These are phyloP conservation scores for Phlogophora meticulosa DNA, from an alignment of 2,888 invertebrate species.

Conservation along the genomic window DNA sequence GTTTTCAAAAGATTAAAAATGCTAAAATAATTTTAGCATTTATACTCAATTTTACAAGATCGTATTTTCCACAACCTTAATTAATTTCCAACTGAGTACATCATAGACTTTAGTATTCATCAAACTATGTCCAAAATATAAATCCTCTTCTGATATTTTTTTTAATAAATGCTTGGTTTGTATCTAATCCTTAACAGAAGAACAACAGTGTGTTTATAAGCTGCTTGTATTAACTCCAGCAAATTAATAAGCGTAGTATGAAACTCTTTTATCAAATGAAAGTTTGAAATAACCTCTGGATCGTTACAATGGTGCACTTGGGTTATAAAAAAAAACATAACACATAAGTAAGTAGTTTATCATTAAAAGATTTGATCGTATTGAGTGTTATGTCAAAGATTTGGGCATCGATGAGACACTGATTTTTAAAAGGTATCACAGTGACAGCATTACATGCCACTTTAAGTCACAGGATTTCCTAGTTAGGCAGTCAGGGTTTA, in stretches of 20 bases:
- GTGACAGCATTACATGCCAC: too few relatives aligned
- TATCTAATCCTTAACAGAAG: conserved; percentile 29
- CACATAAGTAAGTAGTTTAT: too few relatives aligned
- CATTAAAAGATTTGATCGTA: too few relatives aligned
- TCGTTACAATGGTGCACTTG: not conserved
- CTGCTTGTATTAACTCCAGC: conserved; percentile 20
- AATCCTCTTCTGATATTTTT: conserved; percentile 12
- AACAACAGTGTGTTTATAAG: conserved; percentile 24
- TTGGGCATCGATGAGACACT: too few relatives aligned
- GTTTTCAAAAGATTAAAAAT: conserved; percentile 1
- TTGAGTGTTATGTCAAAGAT: too few relatives aligned
- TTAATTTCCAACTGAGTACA: not conserved
- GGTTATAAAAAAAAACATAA: too few relatives aligned
- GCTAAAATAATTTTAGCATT: conserved; percentile 18
- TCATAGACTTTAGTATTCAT: not conserved
- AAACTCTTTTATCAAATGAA: conserved; percentile 17
- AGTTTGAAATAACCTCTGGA: not conserved
- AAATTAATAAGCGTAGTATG: conserved; percentile 28
- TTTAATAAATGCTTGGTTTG: conserved; percentile 22
- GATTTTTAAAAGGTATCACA: too few relatives aligned
- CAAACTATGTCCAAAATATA: conserved; percentile 13
- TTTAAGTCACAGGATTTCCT: too few relatives aligned
- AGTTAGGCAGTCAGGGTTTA: too few relatives aligned
- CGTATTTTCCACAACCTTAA: not conserved
- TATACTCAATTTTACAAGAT: not conserved